These are phyloP conservation scores for Psettodes erumei DNA, from an alignment of 2,113 vertebrate species.

Conservation along the genomic window DNA sequence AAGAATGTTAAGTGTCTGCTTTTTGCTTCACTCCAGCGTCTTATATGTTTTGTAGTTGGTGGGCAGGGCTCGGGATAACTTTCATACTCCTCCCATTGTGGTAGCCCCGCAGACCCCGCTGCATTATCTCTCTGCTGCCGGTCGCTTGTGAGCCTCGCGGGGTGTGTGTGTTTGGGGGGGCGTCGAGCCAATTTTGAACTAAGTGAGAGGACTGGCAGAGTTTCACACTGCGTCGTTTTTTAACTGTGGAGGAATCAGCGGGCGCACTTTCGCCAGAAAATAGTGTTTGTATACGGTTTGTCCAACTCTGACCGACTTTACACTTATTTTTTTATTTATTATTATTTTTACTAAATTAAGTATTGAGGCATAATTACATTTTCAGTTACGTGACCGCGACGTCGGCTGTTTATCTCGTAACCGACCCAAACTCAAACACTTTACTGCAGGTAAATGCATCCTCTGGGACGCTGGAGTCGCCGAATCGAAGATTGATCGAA, in stretches of 20 bases:
- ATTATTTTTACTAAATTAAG: no score
- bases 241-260: constrained; percentile 28
- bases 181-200: constrained; percentile 48
- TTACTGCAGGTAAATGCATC: background rate
- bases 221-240: constrained; percentile 34
- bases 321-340: no score
- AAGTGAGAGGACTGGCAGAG: constrained; percentile 46
- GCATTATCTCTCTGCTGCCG: constrained; percentile 64
- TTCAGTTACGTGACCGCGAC: background rate
- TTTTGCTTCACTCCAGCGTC: constrained; percentile 65
- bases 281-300: constrained; percentile 42
- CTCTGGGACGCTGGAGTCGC: background rate
- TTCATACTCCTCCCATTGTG: constrained; percentile 85
- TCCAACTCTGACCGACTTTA: constrained; percentile 28
- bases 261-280: constrained; percentile 13
- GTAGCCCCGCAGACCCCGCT: constrained; percentile 77
- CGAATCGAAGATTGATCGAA: no score
- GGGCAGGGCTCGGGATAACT: constrained; percentile 82
- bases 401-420: background rate
- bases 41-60: constrained; percentile 83
- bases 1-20: constrained; percentile 68
- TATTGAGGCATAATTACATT: background rate
- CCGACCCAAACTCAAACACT: background rate
- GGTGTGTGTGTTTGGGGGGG: constrained; percentile 23
- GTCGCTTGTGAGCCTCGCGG: constrained; percentile 33